These are phyloP conservation scores for Agrotis clavis DNA, from an alignment of 2,888 invertebrate genomes.

Conservation along the genomic window DNA sequence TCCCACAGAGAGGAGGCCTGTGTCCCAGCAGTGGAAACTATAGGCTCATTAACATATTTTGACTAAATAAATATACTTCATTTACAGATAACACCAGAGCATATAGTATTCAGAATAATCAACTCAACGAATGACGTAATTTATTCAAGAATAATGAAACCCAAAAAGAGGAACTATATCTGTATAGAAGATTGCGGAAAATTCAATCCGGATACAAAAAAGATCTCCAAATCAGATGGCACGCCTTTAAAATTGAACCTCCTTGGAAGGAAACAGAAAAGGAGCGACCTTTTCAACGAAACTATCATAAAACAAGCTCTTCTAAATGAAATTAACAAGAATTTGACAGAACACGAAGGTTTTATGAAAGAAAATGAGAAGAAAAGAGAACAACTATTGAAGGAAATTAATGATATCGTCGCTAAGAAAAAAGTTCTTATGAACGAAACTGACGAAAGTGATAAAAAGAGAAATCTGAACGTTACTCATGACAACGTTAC, in stretches of 20 bases:
- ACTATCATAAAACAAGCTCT: background rate
- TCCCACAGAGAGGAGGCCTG: too few relatives aligned
- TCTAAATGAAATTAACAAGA: background rate
- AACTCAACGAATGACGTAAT: constrained; percentile 76
- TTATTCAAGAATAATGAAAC: constrained; percentile 82
- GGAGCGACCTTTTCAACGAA: background rate
- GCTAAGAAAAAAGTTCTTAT: background rate
- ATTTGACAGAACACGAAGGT: background rate
- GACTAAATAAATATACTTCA: too few relatives aligned
- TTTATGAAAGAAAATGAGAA: background rate
- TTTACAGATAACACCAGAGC: constrained; percentile 75
- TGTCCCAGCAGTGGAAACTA: too few relatives aligned
- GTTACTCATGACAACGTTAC: too few relatives aligned
- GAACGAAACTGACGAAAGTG: background rate
- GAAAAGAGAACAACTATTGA: too few relatives aligned
- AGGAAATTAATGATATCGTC: too few relatives aligned
- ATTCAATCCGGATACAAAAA: constrained; percentile 66
- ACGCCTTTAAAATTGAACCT: constrained; percentile 64
- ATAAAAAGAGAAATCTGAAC: background rate
- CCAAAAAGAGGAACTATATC: constrained; percentile 71
- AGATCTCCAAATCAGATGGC: constrained; percentile 61
- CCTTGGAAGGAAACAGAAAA: constrained; percentile 10
- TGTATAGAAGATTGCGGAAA: constrained; percentile 77
- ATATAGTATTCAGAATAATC: constrained; percentile 76
- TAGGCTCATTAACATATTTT: too few relatives aligned